Percentiles rank a stretch among this genome's conserved stretches.
These are phyloP conservation scores for Brachirus orientalis DNA, from an alignment of 2,113 vertebrate species.

Conservation along the genomic window DNA sequence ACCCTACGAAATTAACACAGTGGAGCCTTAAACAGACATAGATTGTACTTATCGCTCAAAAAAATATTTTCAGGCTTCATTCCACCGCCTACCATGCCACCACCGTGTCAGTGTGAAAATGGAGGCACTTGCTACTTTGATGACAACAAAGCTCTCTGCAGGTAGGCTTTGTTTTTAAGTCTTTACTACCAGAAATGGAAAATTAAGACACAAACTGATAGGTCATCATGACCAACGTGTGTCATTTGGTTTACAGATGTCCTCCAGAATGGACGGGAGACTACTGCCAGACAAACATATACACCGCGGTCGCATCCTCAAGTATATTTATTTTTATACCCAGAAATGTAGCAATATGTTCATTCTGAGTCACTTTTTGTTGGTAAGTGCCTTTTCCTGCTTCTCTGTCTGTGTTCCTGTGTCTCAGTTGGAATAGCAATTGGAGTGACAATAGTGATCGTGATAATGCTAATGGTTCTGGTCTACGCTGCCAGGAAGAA, in stretches of 20 bases:
- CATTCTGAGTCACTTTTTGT: not conserved
- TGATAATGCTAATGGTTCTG: slow-evolving; percentile 61
- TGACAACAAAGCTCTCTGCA: slow-evolving; percentile 76
- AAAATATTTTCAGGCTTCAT: slow-evolving; percentile 61
- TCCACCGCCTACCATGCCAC: slow-evolving; percentile 73
- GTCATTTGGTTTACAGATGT: slow-evolving; percentile 61
- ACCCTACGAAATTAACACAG: too few relatives aligned
- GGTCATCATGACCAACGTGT: not conserved
- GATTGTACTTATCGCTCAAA: too few relatives aligned
- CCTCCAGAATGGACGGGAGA: slow-evolving; percentile 69
- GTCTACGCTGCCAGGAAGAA: slow-evolving; percentile 70
- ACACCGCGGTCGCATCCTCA: slow-evolving; percentile 52
- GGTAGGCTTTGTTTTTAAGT: slow-evolving; percentile 47
- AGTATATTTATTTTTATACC: slow-evolving; percentile 41
- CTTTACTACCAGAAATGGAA: not conserved
- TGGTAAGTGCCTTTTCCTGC: too few relatives aligned
- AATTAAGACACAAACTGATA: not conserved
- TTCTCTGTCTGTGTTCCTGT: not conserved
- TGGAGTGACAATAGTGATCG: slow-evolving; percentile 67
- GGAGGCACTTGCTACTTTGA: slow-evolving; percentile 79
- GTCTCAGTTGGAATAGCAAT: slow-evolving; percentile 74
- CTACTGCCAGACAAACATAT: slow-evolving; percentile 62
- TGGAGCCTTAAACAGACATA: too few relatives aligned
- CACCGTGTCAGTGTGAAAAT: slow-evolving; percentile 75
- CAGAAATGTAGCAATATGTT: not conserved